These are phyloP conservation scores for Daktulosphaira vitifoliae DNA, from an alignment of 1,140 invertebrate species.

Conservation along the genomic window DNA sequence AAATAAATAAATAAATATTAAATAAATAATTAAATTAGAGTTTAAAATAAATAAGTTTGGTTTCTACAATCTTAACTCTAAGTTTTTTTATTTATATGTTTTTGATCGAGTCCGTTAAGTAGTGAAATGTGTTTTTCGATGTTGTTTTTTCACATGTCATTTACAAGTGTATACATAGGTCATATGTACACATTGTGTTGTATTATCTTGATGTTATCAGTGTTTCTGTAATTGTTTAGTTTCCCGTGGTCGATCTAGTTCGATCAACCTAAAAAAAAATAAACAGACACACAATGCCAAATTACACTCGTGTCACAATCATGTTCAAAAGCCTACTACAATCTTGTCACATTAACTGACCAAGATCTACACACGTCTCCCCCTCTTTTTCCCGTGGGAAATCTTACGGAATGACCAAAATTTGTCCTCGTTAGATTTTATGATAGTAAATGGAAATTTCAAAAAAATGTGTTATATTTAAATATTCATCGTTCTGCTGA, in stretches of 20 bases:
- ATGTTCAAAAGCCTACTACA: too few species aligned
- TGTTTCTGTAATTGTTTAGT: constrained; percentile 29
- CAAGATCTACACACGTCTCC: too few species aligned
- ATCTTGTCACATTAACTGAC: too few species aligned
- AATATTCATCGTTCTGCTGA: background rate
- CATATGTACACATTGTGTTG: background rate
- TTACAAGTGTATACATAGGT: background rate
- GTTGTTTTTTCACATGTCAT: constrained; percentile 25
- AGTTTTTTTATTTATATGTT: constrained; percentile 5
- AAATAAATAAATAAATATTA: constrained; percentile 31
- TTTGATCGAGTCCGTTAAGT: constrained; percentile 33
- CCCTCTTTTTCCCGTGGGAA: too few species aligned
- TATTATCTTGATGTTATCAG: constrained; percentile 31
- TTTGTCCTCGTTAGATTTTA: too few species aligned
- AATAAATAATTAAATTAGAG: constrained; percentile 24
- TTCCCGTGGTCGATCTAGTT: constrained; percentile 27
- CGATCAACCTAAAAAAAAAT: constrained; percentile 32
- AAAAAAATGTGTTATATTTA: too few species aligned
- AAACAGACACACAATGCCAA: constrained; percentile 34
- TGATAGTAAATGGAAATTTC: too few species aligned
- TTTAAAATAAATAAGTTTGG: constrained; percentile 27
- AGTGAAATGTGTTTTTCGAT: constrained; percentile 28
- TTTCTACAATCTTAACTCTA: constrained; percentile 32
- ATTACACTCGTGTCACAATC: constrained; percentile 45
- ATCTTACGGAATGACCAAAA: too few species aligned